Evolutionary conservation across 2,797 vertebrate genomes (phyloP).

Genomic region (Vultur gryphus): DNA sequence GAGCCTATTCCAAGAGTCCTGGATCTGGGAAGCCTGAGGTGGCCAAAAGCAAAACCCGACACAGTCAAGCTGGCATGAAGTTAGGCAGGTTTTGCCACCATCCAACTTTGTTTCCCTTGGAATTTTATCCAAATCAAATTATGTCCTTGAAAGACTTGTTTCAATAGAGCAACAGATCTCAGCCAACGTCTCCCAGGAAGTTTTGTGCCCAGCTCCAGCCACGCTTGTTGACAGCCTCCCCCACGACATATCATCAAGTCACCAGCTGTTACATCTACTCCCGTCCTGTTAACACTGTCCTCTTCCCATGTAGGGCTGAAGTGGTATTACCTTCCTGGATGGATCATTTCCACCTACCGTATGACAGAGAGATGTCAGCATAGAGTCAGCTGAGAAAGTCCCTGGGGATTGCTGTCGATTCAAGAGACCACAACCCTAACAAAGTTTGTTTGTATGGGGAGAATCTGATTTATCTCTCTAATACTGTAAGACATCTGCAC

Average conservation of each 20-base stretch:
- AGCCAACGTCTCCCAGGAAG: not conserved
- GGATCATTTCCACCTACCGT: not conserved
- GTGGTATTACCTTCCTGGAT: not conserved
- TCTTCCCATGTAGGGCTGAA: not conserved
- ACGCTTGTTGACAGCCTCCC: not conserved
- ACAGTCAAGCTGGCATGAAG: not conserved
- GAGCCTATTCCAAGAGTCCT: not conserved
- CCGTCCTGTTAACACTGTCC: not conserved
- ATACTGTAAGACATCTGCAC: not conserved
- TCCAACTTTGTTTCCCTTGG: not conserved
- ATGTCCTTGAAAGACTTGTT: not conserved
- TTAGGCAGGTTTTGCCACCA: not conserved
- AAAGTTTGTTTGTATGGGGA: not conserved
- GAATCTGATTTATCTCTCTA: not conserved
- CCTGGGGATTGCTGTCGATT: rapidly evolving
- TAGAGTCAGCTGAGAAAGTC: not conserved
- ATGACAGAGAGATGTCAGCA: not conserved
- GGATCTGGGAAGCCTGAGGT: not conserved
- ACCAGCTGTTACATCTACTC: not conserved
- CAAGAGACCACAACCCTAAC: not conserved
- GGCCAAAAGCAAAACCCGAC: not conserved
- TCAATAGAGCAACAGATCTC: not conserved
- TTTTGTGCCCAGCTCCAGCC: not conserved
- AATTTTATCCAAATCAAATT: not conserved
- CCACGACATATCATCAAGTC: not conserved